Conservation (phyloP, 53 echinoderm and acorn worm species). For the Temnopleurus reevesii region DNA sequence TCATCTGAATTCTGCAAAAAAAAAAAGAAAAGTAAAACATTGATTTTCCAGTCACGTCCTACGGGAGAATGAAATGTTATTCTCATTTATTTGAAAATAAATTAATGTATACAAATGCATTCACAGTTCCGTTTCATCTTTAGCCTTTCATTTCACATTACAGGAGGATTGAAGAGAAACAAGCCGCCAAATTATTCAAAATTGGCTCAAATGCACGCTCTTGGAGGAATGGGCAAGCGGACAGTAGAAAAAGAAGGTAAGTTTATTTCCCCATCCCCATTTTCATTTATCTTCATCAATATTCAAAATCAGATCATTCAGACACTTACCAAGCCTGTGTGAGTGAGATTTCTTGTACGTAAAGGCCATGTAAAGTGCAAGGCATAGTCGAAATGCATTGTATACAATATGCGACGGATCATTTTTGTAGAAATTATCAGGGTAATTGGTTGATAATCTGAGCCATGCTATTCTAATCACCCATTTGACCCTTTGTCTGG, state of each 20-base stretch:
- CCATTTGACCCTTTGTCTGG: neutral
- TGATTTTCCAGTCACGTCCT: no score
- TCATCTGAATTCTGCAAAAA: no score
- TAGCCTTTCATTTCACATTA: neutral
- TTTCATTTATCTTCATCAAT: no score
- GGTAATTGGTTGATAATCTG: neutral
- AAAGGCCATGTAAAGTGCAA: no score
- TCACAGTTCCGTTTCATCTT: neutral
- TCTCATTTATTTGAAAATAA: neutral
- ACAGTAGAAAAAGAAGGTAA: slow-evolving; percentile 34
- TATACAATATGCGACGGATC: neutral
- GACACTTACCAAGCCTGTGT: no score
- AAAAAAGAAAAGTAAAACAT: no score
- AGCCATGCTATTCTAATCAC: neutral
- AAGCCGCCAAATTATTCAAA: slow-evolving; percentile 20
- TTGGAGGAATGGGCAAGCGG: slow-evolving; percentile 45
- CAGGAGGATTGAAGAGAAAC: slow-evolving; percentile 40
- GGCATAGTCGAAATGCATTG: no score
- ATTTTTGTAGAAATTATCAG: neutral
- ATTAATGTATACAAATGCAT: neutral
- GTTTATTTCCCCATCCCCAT: neutral
- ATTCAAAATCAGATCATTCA: no score
- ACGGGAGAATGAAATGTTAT: no score
- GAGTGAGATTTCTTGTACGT: no score
- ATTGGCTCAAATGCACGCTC: slow-evolving; percentile 47